phyloP scores from a whole-genome alignment of 2,797 vertebrate species.

The Danio aesculapii region DNA sequence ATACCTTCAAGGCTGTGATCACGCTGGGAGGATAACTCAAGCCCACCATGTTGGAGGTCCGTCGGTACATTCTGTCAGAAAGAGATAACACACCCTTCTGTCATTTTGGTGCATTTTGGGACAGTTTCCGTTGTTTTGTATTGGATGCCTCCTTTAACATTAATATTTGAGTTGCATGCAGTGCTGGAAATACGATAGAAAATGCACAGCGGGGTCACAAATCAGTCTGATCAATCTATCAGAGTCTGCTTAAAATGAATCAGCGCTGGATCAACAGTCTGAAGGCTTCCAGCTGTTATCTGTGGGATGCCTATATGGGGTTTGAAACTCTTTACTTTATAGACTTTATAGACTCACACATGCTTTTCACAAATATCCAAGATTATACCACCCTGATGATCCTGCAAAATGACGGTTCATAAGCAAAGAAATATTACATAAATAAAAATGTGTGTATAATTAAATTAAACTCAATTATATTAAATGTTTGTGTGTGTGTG shows the following conservation, averaged over 20 bases:
- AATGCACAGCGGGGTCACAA: conserved; percentile 9
- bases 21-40: conserved; percentile 91
- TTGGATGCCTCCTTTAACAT: background rate
- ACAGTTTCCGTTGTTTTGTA: background rate
- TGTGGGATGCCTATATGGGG: background rate
- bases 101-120: conserved; percentile 6
- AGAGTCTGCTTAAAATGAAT: conserved; percentile 7
- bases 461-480: no score
- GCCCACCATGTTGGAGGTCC: conserved; percentile 92
- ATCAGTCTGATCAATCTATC: conserved; percentile 9
- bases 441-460: no score
- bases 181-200: conserved; percentile 15
- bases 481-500: no score
- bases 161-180: conserved; percentile 36
- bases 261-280: background rate
- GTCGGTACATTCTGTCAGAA: conserved; percentile 90
- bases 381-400: no score
- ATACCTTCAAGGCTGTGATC: conserved; percentile 92
- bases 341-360: no score
- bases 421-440: no score
- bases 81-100: conserved; percentile 60
- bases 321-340: background rate
- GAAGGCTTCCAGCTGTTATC: background rate
- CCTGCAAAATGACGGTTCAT: no score
- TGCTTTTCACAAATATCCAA: no score